Evolutionary conservation across 35 echinoderm and acorn worm species (phyloP), one percentile per base, ranked within the genome.

Genomic region (Stichopus chloronotus): DNA sequence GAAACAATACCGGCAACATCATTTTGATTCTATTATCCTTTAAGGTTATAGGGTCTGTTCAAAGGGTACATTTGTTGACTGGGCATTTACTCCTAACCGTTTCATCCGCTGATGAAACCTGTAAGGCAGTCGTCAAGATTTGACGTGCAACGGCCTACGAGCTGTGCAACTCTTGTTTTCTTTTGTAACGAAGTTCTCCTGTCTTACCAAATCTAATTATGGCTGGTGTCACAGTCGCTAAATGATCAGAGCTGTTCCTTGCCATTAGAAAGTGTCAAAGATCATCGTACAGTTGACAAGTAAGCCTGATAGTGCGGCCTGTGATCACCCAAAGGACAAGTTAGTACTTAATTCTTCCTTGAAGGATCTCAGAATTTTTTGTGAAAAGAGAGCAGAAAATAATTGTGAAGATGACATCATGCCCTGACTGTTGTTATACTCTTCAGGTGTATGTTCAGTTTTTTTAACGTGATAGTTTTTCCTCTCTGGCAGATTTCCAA

Each of bases 181-280:
- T 58, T 85, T 85, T 24, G 55, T 85, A 85, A 58, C 0, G 58
- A 22, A 16, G 82, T 30, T 85, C 23, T 58, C 58, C 7, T 58
- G n/a, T 85, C 82, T 58, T 56, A 22, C 52, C 55, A 85, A 85
- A 85, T 85, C 82, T 85, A 85, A 85, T 85, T 85, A 85, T 59
- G 82, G 7, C 58, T 25, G 8, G 19, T 85, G 82, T 85, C 82
- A 85, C 16, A 17, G 82, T 58, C n/a, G 5, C 22, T 58, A 55
- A 12, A 85, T 57, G 82, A 85, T 19, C 6, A 16, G 54, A 55
- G 21, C 12, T 72, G 22, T 72, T 72, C 13, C 19, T 72, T 72
- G 69, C 6, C 6, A 72, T 72, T 72, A 72, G 17, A 72, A 72
- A n/a, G 6, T 16, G 69, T 72, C 13, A 72, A n/a, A 72, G 13